These are phyloP conservation scores for Sinodicranocentrus sp. DNA, from an alignment of 2,888 invertebrate genomes.

Conservation along the genomic window DNA sequence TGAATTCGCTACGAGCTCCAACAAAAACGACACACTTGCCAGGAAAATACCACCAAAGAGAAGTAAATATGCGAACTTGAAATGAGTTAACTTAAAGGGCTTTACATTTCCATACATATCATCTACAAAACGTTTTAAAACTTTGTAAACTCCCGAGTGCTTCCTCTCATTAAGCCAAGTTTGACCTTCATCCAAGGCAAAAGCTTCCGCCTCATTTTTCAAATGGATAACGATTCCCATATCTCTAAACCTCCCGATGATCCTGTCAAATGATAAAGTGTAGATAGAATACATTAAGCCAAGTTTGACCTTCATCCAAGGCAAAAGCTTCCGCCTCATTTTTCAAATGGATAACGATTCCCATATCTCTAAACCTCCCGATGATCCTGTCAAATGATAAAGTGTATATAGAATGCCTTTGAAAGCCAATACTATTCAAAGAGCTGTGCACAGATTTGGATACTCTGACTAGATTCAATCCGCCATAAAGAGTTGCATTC, in stretches of 20 bases:
- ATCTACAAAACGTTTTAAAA: constrained; percentile 47
- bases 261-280: constrained; percentile 56
- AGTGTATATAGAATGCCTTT: constrained; percentile 65
- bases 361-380: constrained; percentile 64
- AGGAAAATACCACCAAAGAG: constrained; percentile 41
- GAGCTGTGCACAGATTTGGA: constrained; percentile 64
- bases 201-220: constrained; percentile 52
- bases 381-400: constrained; percentile 53
- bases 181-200: constrained; percentile 45
- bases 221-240: constrained; percentile 64
- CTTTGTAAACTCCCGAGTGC: constrained; percentile 40
- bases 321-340: constrained; percentile 59
- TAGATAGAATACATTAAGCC: constrained; percentile 66
- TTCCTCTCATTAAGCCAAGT: constrained; percentile 40
- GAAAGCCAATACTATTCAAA: constrained; percentile 66
- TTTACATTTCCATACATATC: constrained; percentile 52
- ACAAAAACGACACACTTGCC: constrained; percentile 2
- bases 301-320: constrained; percentile 42
- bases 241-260: constrained; percentile 59
- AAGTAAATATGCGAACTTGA: constrained; percentile 57
- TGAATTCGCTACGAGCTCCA: constrained; percentile 35
- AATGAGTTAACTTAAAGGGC: constrained; percentile 57
- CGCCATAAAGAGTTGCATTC: constrained; percentile 62
- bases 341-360: constrained; percentile 54
- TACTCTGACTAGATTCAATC: constrained; percentile 46